Base-by-base conservation (phyloP, 2,888 invertebrate genomes). In the Polyommatus icarus region DNA sequence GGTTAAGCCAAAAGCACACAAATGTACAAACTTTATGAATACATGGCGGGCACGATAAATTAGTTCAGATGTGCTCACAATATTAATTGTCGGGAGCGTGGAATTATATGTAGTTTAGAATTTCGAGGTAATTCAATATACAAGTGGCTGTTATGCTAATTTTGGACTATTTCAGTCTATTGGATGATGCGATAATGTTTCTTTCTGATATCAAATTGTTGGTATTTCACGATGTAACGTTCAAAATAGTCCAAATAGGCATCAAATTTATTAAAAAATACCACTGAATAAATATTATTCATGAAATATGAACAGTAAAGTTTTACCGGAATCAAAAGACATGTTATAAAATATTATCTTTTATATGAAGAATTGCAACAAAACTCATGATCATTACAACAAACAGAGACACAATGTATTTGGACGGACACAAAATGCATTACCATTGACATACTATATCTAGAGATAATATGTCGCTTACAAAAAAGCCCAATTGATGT, bases 1-100 rank as follows among this genome's bases (percentile, higher is more conserved):
- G 72, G 77, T 71, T 71, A 71, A 77, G 71, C 71, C 32, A 71
- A 59, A 72, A 77, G 77, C 72, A 77, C 57, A 77, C 67, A 76
- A 76, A 76, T 67, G 61, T 67, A 67, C 18, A 67, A 67, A 67
- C 67, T 67, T 67, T 67, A 67, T 67, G 67, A 67, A 67, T 67
- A 67, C 67, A 15, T 67, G 29, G 29, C 67, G 32, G 67, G 67
- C 67, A 67, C 61, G 67, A 67, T 67, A 32, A 67, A 67, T 67
- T 67, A 67, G 67, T 67, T 67, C 67, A 67, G 29, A 67, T 67
- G 67, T 67, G 67, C 67, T 67, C 18, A 32, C 32, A 67, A 67
- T 67, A 67, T 32, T 67, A 67, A 67, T 67, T 67, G 67, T 29
- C 29, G 32, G 29, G 15, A 67, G 32, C 24, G 12, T 32, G 29